These are phyloP conservation scores for Mylabris phalerata DNA, from an alignment of 1,140 invertebrate genomes.

Conservation along the genomic window DNA sequence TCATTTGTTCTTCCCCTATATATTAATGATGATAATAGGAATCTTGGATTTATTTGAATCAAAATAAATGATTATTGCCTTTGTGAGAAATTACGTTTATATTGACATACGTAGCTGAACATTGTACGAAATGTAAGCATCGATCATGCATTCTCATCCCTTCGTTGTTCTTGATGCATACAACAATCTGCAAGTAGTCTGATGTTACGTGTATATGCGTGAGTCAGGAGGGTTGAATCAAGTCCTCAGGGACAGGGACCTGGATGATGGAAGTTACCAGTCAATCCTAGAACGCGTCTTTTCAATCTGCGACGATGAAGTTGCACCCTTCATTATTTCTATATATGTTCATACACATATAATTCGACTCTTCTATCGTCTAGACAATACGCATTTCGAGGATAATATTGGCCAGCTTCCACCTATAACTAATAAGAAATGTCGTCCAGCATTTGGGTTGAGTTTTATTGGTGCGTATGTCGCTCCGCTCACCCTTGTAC, in stretches of 20 bases:
- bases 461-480: slow-evolving; percentile 26
- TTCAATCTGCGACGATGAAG: slow-evolving; percentile 38
- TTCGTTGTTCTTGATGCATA: slow-evolving; percentile 1
- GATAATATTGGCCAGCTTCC: too few species aligned
- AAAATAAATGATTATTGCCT: too few species aligned
- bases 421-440: too few species aligned
- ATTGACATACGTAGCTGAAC: slow-evolving; percentile 5
- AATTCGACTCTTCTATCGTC: neutral
- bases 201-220: slow-evolving; percentile 23
- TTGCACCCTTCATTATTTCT: slow-evolving; percentile 33
- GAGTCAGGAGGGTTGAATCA: slow-evolving; percentile 36
- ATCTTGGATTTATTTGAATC: too few species aligned
- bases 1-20: too few species aligned
- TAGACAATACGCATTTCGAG: neutral
- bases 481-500: slow-evolving; percentile 16
- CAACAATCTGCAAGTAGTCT: slow-evolving; percentile 3
- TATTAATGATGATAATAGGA: too few species aligned
- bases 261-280: slow-evolving; percentile 37
- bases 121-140: slow-evolving; percentile 4
- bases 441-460: neutral
- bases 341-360: neutral
- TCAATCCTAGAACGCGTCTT: slow-evolving; percentile 39
- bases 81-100: neutral
- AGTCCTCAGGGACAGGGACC: slow-evolving; percentile 34
- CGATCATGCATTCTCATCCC: slow-evolving; percentile 11